Percentiles rank a stretch among this genome's conserved stretches.
Evolutionary conservation across 2,797 vertebrate species (phyloP).

Genomic region (Gallinago nigripennis): DNA sequence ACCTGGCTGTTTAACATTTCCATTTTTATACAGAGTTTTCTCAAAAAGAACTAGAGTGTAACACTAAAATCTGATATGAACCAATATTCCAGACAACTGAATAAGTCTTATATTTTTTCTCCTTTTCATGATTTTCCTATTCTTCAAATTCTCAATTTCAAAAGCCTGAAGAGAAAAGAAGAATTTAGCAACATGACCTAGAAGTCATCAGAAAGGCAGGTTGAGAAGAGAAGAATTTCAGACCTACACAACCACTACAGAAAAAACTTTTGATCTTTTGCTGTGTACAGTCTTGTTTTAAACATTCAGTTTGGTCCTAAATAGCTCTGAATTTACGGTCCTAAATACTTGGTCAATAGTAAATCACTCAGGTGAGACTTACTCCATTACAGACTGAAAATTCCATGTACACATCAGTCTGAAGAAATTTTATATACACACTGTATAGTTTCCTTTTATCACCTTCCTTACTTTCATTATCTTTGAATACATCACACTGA

Average conservation of each 20-base stretch:
- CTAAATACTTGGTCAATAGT: neutral
- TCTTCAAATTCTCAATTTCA: neutral
- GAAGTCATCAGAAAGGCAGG: neutral
- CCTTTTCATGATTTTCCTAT: neutral
- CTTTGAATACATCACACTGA: neutral
- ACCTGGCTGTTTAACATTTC: neutral
- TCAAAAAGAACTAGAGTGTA: neutral
- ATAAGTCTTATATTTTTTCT: neutral
- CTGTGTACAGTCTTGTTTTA: neutral
- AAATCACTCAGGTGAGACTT: neutral
- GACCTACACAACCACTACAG: neutral
- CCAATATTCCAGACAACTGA: neutral
- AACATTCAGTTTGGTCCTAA: neutral
- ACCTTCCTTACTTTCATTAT: neutral
- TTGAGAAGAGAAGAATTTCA: neutral
- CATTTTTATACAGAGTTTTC: neutral
- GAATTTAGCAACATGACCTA: neutral
- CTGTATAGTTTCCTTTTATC: neutral
- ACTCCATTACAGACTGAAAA: neutral
- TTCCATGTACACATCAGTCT: neutral
- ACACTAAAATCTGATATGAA: neutral
- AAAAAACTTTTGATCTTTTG: neutral
- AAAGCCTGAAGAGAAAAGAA: neutral
- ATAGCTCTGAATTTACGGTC: neutral
- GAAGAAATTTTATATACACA: neutral